Evolutionary conservation across 2,888 invertebrate species (phyloP), one percentile per base, ranked within the genome.

Genomic region (Parnassius orleans): DNA sequence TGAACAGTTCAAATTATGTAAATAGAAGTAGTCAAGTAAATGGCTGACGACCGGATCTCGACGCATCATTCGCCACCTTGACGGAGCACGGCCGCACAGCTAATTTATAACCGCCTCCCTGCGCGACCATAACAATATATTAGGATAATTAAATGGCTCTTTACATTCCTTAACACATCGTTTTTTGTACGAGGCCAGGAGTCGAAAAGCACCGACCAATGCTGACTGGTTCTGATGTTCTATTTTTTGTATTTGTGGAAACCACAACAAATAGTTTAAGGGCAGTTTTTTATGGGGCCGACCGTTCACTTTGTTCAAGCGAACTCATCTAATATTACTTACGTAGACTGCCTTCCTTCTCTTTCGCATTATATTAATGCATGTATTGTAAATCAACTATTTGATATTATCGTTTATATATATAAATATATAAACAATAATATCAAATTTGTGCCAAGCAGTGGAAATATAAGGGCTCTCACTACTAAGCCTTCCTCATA

Each of bases 71-170:
- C 81, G 83, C 84, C 85, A 86, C 83, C 81, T 84, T 76, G 72
- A 71, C 73, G 75, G 73, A 74, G 76, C 72, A 72, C 72, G 74
- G 75, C 73, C 79, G 73, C 14, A 9, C 79, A 75, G 79, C 81
- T 86, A 87, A 90, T 89, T 89, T 90, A 90, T 86, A 81, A 83
- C 86, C 83, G 79, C 86, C 86, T 85, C 88, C 87, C 87, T 83
- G 80, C 74, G 82, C 77, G 86, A 85, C 87, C 84, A 87, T 89
- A 88, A 90, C 90, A 90, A 90, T 90, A 90, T 90, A 90, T 91
- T 89, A 91, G 83, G 89, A 89, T 91, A 91, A 91, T 91, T 91
- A 91, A 91, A 90, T 84, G 87, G 89, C 89, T 90, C 87, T 86
- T 91, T 91, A 88, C 90, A 91, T 91, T 91, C 91, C 87, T 88